phyloP scores from a whole-genome alignment of 2,888 invertebrate genomes.

The Laothoe populi region DNA sequence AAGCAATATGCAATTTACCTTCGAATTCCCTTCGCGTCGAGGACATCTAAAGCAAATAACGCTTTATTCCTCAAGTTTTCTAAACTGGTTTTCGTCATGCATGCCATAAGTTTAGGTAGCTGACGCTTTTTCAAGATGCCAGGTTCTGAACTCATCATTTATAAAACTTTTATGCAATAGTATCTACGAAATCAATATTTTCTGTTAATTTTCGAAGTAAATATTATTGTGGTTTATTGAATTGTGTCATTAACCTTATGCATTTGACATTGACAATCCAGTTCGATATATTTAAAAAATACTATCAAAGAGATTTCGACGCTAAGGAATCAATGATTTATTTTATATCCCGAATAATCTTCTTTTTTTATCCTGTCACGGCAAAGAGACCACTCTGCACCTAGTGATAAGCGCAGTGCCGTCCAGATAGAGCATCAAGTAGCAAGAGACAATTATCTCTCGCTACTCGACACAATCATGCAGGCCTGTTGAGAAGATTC shows the following conservation, averaged over 20 bases:
- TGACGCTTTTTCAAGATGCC: slow-evolving; percentile 47
- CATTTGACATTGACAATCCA: neutral
- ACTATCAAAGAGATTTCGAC: too few relatives aligned
- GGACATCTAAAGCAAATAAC: slow-evolving; percentile 60
- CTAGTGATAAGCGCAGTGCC: too few relatives aligned
- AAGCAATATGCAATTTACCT: slow-evolving; percentile 51
- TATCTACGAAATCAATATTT: neutral
- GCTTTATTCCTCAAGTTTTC: slow-evolving; percentile 68
- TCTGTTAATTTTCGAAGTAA: neutral
- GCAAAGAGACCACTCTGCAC: too few relatives aligned
- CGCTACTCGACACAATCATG: too few relatives aligned
- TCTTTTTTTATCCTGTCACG: too few relatives aligned
- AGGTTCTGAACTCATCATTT: slow-evolving; percentile 27
- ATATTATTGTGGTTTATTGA: too few relatives aligned
- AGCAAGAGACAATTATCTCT: too few relatives aligned
- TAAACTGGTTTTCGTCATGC: slow-evolving; percentile 71
- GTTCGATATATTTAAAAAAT: too few relatives aligned
- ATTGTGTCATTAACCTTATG: neutral
- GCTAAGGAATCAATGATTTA: too few relatives aligned
- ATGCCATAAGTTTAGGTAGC: slow-evolving; percentile 74
- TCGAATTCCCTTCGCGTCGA: slow-evolving; percentile 72
- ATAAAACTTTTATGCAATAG: neutral
- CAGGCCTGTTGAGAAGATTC: too few relatives aligned
- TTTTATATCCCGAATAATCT: too few relatives aligned
- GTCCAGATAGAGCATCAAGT: too few relatives aligned